These are phyloP conservation scores for Oasisia sp. DNA, from an alignment of 2,888 invertebrate species.

Conservation along the genomic window DNA sequence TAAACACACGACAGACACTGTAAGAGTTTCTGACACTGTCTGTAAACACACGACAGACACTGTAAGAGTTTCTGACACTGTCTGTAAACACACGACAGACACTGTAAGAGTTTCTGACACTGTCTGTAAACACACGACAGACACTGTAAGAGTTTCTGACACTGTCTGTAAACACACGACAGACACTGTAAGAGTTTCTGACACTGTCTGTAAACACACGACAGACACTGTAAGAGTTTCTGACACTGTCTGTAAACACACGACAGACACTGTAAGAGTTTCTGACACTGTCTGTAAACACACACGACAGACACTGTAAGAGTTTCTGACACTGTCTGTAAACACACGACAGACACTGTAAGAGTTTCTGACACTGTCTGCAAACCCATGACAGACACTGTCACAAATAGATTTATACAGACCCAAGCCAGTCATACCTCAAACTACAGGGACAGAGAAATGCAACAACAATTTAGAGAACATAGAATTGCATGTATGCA, in stretches of 20 bases:
- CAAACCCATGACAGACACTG: neutral
- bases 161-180: slow-evolving; percentile 53
- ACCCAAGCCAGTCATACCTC: too few relatives aligned
- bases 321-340: slow-evolving; percentile 65
- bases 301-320: too few relatives aligned
- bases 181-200: too few relatives aligned
- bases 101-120: slow-evolving; percentile 66
- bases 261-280: slow-evolving; percentile 42
- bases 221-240: too few relatives aligned
- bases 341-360: slow-evolving; percentile 23
- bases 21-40: slow-evolving; percentile 66
- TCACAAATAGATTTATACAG: too few relatives aligned
- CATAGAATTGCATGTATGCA: too few relatives aligned
- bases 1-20: slow-evolving; percentile 23
- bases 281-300: slow-evolving; percentile 64
- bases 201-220: too few relatives aligned
- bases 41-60: slow-evolving; percentile 42
- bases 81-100: slow-evolving; percentile 48
- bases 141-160: slow-evolving; percentile 66
- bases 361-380: slow-evolving; percentile 66
- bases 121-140: slow-evolving; percentile 48
- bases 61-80: slow-evolving; percentile 65
- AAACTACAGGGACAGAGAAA: too few relatives aligned
- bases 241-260: slow-evolving; percentile 63
- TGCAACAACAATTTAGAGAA: too few relatives aligned